Evolutionary conservation across 1,140 invertebrate species (phyloP), one percentile per base, ranked within the genome.

Genomic region (Monomorium pharaonis): DNA sequence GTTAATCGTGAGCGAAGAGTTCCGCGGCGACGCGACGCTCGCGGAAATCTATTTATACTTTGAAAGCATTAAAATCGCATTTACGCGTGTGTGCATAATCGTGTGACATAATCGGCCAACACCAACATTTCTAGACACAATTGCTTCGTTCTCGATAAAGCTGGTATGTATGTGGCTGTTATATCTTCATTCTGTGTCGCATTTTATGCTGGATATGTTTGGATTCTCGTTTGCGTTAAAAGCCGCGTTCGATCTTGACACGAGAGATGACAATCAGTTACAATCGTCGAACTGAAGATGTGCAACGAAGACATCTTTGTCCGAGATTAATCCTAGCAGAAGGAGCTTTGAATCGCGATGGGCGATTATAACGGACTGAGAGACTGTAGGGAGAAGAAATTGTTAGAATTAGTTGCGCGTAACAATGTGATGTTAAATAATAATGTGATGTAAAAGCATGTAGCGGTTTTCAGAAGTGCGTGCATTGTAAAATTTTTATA

Each of bases 251-350:
- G 51, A 58, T 24, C n/a, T 67, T 10, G 62, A 21, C 37, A 14
- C 27, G 67, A 74, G 67, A 74, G 33, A 69, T 56, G 65, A 74
- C 78, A 83, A 83, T 47, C 78, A 81, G 37, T 58, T 16, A 30
- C 49, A 69, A 70, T 58, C 49, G 33, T n/a, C n/a, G 27, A 56
- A 67, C 2, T 49, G 37, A 56, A 56, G 47, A 58, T 60, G 14
- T 44, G n/a, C 16, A 21, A 18, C 16, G n/a, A 30, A 9, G 27
- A 27, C 6, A 24, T 51, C 30, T 56, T n/a, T 30, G 21, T 12
- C 3, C 37, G 18, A 56, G 1, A 27, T 70, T 83, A 44, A 72
- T 56, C 10, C 49, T 81, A 81, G 78, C 51, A 58, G 24, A 30
- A 70, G 12, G 12, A 72, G 33, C 33, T 16, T 7, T 27, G 33